These are phyloP conservation scores for Ptilonorhynchus violaceus DNA, from an alignment of 2,113 vertebrate genomes.

Conservation along the genomic window DNA sequence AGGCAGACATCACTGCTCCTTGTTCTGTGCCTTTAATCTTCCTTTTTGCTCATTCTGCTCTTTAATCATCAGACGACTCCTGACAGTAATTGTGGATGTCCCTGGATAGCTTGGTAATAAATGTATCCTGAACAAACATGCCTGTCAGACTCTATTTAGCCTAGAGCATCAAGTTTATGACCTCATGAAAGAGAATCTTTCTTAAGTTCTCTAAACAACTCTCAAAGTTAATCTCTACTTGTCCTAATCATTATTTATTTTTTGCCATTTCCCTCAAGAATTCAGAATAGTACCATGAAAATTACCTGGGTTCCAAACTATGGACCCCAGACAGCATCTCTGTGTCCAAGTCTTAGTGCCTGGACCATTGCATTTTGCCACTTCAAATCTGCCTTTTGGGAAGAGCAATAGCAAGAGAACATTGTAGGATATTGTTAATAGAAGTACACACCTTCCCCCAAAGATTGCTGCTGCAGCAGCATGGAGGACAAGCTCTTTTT, in stretches of 20 bases:
- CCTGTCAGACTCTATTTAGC: slow-evolving; percentile 49
- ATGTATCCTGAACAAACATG: slow-evolving; percentile 57
- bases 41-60: slow-evolving; percentile 25
- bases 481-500: not conserved
- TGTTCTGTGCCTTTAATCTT: slow-evolving; percentile 37
- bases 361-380: not conserved
- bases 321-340: not conserved
- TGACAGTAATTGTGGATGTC: slow-evolving; percentile 48
- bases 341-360: not conserved
- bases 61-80: slow-evolving; percentile 15
- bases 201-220: slow-evolving; percentile 32
- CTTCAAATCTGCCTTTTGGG: not conserved
- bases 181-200: slow-evolving; percentile 41
- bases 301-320: not conserved
- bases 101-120: slow-evolving; percentile 41
- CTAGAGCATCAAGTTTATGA: slow-evolving; percentile 29
- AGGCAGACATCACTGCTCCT: not conserved
- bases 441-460: not conserved
- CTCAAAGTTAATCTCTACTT: slow-evolving; percentile 13
- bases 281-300: not conserved
- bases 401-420: not conserved
- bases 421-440: not conserved
- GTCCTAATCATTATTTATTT: not conserved
- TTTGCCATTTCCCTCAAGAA: not conserved
- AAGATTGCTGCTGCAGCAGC: not conserved